A percentile compares a stretch with the other conserved stretches of the same genome.
Evolutionary conservation across 2,113 vertebrate genomes (phyloP).

Genomic region (Nansenia antarctica): DNA sequence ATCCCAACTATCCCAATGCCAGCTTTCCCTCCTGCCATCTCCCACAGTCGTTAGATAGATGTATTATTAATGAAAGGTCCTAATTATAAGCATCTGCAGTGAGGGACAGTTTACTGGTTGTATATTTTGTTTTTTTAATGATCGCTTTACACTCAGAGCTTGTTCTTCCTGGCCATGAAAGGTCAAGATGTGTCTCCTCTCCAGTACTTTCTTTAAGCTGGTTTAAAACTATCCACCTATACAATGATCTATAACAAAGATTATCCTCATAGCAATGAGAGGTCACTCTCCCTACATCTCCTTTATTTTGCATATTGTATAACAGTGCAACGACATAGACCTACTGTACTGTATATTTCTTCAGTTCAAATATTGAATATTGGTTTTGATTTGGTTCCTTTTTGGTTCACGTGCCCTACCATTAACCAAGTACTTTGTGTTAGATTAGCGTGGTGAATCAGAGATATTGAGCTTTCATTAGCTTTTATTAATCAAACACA

Average conservation of each 20-base stretch:
- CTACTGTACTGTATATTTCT: background rate
- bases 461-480: background rate
- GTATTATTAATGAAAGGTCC: too few species aligned
- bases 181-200: background rate
- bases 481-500: conserved; percentile 16
- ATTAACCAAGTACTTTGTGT: background rate
- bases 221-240: background rate
- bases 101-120: background rate
- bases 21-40: too few species aligned
- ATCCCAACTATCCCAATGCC: too few species aligned
- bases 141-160: background rate
- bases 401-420: background rate
- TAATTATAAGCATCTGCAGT: too few species aligned
- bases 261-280: background rate
- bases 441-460: background rate
- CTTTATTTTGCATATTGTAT: too few species aligned
- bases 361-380: background rate
- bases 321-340: background rate
- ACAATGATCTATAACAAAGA: background rate
- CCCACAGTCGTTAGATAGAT: too few species aligned
- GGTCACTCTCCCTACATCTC: background rate
- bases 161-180: background rate
- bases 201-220: background rate
- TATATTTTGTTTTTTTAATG: background rate
- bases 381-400: background rate